Base-by-base conservation (phyloP, 2,113 vertebrate genomes). In the Origma solitaria region DNA sequence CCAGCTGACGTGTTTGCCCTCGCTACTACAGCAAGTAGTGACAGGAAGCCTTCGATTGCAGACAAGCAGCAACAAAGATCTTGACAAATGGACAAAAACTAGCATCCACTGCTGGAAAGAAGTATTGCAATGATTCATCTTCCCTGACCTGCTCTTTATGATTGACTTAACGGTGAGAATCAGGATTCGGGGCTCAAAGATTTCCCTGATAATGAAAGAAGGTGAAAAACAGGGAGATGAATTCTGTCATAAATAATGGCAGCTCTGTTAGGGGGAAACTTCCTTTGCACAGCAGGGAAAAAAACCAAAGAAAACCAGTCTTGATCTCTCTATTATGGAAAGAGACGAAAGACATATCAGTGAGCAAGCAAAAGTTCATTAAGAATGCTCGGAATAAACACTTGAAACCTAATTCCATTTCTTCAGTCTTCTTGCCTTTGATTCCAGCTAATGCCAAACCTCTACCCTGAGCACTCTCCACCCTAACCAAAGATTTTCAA, bases 61-160 rank as follows among this genome's bases (percentile, higher is more conserved):
- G 82, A 88, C 87, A 93, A 62, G 87, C 58, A 82, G 78, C 66
- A 91, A 38, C 71, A 58, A 90, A 58, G 75, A 20, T n/a, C 84
- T 73, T 73, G 66, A 96, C 27, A 91, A 93, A 82, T 54, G 78
- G 93, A 80, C 87, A 94, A 69, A 86, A 91, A 68, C 6, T 42
- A 82, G 57, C 57, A 65, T 27, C 40, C 25, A 4, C 30, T 62
- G n/a, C 54, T 62, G 47, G 45, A 82, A 86, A 87, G 70, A 91
- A 65, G 57, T 57, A 62, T 40, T 69, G 40, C 66, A 65, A 42
- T 91, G 75, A 86, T 58, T 95, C 62, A 92, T 58, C 58, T 70
- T 90, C 50, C 44, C 54, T 87, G 58, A 85, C 56, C 71, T 31
- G 38, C 35, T 79, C 57, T 72, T 91, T 35, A 27, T 16, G 25